A percentile compares a stretch with the other conserved stretches of the same genome.
phyloP scores from a whole-genome alignment of 2,888 invertebrate genomes.

The Diachrysia chrysitis region DNA sequence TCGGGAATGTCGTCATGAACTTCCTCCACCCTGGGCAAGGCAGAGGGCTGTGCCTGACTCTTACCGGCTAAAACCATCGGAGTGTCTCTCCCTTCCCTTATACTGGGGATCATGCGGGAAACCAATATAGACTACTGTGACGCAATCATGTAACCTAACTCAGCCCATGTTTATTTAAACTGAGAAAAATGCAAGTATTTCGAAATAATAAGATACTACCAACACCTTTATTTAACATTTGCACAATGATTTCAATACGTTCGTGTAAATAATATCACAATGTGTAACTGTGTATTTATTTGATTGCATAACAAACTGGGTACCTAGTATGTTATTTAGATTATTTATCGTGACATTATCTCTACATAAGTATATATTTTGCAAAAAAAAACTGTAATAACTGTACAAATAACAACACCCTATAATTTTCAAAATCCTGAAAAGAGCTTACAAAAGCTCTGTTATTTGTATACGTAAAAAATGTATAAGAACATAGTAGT shows the following conservation, averaged over 20 bases:
- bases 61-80: too few relatives aligned
- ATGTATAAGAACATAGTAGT: too few relatives aligned
- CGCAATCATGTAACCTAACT: conserved; percentile 8
- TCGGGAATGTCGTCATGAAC: too few relatives aligned
- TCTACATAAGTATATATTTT: neutral
- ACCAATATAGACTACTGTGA: too few relatives aligned
- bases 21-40: too few relatives aligned
- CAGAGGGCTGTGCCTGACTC: too few relatives aligned
- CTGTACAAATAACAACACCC: too few relatives aligned
- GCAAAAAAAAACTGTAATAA: neutral
- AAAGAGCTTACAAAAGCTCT: neutral
- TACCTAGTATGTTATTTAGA: neutral
- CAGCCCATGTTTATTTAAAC: neutral
- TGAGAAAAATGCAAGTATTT: neutral
- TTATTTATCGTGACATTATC: neutral
- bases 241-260: conserved; percentile 1
- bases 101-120: too few relatives aligned
- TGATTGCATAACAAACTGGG: neutral
- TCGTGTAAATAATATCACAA: conserved; percentile 1
- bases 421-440: too few relatives aligned
- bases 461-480: conserved; percentile 8
- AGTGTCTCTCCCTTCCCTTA: too few relatives aligned
- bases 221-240: conserved; percentile 4
- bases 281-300: neutral
- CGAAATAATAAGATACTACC: conserved; percentile 2